phyloP scores from a whole-genome alignment of 2,113 vertebrate genomes.

The Oryzias woworae region DNA sequence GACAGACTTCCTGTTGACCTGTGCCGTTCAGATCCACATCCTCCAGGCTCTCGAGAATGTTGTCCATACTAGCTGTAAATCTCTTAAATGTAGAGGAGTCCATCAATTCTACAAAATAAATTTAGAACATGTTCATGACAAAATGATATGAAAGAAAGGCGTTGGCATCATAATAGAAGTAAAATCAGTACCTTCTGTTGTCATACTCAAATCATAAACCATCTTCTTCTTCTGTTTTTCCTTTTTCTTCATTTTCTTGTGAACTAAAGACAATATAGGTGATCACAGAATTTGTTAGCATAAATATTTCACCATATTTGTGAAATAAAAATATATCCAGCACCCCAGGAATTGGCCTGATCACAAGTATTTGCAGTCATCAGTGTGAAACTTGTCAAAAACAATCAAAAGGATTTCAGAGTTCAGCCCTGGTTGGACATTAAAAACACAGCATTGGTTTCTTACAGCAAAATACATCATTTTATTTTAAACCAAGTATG shows the following conservation, averaged over 20 bases:
- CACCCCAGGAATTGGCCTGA: background rate
- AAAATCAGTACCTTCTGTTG: constrained; percentile 77
- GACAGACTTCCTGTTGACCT: constrained; percentile 74
- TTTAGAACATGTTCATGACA: background rate
- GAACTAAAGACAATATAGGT: constrained; percentile 74
- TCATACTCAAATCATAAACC: constrained; percentile 90
- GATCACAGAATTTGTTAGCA: too few relatives aligned
- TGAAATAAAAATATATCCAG: too few relatives aligned
- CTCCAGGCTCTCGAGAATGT: constrained; percentile 92
- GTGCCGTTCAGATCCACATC: constrained; percentile 91
- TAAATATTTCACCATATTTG: too few relatives aligned
- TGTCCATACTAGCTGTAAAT: constrained; percentile 89
- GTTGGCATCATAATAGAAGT: background rate
- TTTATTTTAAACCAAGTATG: too few relatives aligned
- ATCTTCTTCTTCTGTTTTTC: constrained; percentile 94
- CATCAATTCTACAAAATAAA: constrained; percentile 85
- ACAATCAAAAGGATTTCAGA: background rate
- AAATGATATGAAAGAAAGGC: background rate
- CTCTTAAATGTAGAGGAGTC: constrained; percentile 97
- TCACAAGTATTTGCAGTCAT: background rate
- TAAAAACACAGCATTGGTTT: too few relatives aligned
- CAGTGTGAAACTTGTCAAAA: background rate
- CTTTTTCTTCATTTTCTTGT: constrained; percentile 94
- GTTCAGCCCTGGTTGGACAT: too few relatives aligned
- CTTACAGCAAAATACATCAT: too few relatives aligned